Evolutionary conservation across 2,888 invertebrate species (phyloP).

Genomic region (Leptinotarsa juncta): DNA sequence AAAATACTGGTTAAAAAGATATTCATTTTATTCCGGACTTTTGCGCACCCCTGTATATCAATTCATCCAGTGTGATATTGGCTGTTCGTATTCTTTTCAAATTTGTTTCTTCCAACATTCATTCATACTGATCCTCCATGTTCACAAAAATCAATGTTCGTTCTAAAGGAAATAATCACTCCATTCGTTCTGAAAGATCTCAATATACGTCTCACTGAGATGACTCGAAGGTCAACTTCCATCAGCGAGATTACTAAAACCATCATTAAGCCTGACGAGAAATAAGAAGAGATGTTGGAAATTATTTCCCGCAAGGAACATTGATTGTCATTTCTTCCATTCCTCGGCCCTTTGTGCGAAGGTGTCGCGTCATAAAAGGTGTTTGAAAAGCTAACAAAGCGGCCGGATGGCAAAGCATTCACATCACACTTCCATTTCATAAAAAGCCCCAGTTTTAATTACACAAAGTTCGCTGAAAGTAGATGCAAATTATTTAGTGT

Average conservation of each 20-base stretch:
- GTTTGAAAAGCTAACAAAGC: conserved; percentile 19
- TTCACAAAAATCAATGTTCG: background rate
- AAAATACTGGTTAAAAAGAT: too few species aligned
- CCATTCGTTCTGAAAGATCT: background rate
- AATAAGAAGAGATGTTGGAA: background rate
- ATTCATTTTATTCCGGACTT: too few species aligned
- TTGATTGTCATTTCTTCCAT: conserved; percentile 16
- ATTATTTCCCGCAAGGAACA: conserved; percentile 13
- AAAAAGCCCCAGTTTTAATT: conserved; percentile 14
- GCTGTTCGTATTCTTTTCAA: too few species aligned
- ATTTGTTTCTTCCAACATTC: too few species aligned
- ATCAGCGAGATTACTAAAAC: conserved; percentile 7
- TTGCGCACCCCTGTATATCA: too few species aligned
- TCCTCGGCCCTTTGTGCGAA: background rate
- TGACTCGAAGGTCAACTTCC: background rate
- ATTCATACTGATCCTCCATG: too few species aligned
- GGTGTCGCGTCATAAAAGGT: conserved; percentile 14
- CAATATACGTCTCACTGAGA: background rate
- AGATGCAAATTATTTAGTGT: conserved; percentile 20
- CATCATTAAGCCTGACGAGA: background rate
- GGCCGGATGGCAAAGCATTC: background rate
- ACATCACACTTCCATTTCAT: conserved; percentile 18
- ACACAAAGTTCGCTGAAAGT: conserved; percentile 14
- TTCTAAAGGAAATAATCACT: background rate
- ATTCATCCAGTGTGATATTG: too few species aligned